Evolutionary conservation across 2,797 vertebrate species (phyloP).

Genomic region (Sebastes steindachneri): DNA sequence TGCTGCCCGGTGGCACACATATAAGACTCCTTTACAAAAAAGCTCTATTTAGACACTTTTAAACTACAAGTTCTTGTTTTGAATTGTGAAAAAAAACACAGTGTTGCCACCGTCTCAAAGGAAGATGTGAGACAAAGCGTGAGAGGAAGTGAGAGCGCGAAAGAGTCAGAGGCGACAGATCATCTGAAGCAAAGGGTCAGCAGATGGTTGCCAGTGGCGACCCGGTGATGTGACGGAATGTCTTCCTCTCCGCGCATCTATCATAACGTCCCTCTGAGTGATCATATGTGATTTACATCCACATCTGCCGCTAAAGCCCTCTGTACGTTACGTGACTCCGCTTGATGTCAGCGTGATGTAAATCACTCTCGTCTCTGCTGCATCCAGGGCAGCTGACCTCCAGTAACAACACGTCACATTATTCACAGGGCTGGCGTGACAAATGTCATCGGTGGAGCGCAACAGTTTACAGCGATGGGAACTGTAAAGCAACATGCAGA

Average conservation of each 20-base stretch:
- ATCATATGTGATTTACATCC: conserved; percentile 45
- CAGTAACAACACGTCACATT: neutral
- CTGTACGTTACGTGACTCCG: conserved; percentile 3
- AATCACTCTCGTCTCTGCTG: conserved; percentile 13
- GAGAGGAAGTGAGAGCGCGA: conserved; percentile 13
- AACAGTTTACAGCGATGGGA: neutral
- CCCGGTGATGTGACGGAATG: conserved; percentile 30
- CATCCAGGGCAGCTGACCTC: conserved; percentile 11
- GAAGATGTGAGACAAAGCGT: neutral
- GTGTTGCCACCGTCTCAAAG: neutral
- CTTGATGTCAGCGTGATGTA: neutral
- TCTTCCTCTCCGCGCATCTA: conserved; percentile 47
- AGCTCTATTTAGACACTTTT: neutral
- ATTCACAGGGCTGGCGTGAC: neutral
- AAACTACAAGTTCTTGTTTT: neutral
- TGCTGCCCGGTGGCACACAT: neutral
- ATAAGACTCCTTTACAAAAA: neutral
- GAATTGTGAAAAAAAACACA: neutral
- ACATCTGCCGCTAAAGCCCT: conserved; percentile 55
- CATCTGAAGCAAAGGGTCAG: conserved; percentile 20
- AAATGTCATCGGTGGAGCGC: neutral
- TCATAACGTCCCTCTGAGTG: conserved; percentile 15
- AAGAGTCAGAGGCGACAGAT: conserved; percentile 14
- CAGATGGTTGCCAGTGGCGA: conserved; percentile 63
- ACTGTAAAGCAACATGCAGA: neutral